Percentiles rank a stretch among this genome's conserved stretches.
Conservation (phyloP, 2,888 invertebrate species). For the Trachelus troglodyta region DNA sequence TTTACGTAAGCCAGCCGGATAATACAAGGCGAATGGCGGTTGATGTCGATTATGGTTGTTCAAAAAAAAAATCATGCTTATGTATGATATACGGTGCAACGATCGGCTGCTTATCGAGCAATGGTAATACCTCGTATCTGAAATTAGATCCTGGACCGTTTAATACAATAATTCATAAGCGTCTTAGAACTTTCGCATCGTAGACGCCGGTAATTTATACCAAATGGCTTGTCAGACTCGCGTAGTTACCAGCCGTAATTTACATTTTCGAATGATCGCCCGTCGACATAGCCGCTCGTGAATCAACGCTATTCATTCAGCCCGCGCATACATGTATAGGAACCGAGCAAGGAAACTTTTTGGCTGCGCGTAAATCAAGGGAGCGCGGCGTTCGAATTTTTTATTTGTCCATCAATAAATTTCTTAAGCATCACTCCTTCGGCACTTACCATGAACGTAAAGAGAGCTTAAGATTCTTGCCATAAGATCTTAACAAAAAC, state of each 20-base stretch:
- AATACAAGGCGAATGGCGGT: not conserved
- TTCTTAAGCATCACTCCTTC: not conserved
- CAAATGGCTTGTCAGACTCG: not conserved
- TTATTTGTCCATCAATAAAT: not conserved
- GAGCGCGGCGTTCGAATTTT: not conserved
- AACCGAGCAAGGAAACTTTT: not conserved
- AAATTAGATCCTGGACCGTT: not conserved
- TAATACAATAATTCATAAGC: not conserved
- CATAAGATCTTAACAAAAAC: not conserved
- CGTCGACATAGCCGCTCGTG: conserved; percentile 13
- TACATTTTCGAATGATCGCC: not conserved
- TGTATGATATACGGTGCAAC: not conserved
- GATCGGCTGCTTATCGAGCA: not conserved
- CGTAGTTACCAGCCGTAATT: not conserved
- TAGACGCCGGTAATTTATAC: not conserved
- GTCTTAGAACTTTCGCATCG: not conserved
- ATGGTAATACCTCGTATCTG: not conserved
- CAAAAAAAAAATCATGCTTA: not conserved
- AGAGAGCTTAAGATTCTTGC: not conserved
- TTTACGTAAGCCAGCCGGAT: not conserved
- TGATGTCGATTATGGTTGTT: not conserved
- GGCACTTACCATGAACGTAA: not conserved
- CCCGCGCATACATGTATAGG: conserved; percentile 9
- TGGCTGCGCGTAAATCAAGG: not conserved
- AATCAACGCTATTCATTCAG: conserved; percentile 27